Evolutionary conservation across 2,888 invertebrate species (phyloP), one percentile per base, ranked within the genome.

Genomic region (Pseudanteris insignis): DNA sequence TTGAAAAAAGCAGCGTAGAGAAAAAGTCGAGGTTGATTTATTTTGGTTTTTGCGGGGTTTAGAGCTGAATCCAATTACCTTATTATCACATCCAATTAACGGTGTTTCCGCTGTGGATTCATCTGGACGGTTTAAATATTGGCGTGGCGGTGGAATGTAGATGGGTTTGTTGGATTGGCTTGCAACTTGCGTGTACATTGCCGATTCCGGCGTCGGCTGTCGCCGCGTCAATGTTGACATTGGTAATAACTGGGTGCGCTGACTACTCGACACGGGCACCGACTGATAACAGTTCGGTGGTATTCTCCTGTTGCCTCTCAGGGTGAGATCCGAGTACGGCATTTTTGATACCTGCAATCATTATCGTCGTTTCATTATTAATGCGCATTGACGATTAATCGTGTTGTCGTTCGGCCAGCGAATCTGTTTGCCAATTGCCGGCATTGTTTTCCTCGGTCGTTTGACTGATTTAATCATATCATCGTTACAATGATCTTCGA

Each of bases 51-150:
- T 36, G 37, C 14, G 14, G 26, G 6, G 32, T 4, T 18, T 10
- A 5, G 9, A 40, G 34, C 14, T 44, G 30, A 60, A 64, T 64
- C 38, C 46, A 46, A 64, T 61, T 65, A 77, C 78, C 73, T 78
- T 77, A 73, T 74, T 77, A 69, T 78, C 78, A 66, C 76, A 75
- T 67, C 76, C 77, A 67, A 78, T 78, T 63, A 78, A 70, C 53
- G 78, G 78, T 68, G 78, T 78, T 67, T 78, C 77, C 50, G 71
- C 78, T 33, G 77, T 78, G 44, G 77, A 71, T 24, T 78, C 77
- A 64, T 78, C 77, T 25, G 65, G 51, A 33, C 74, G 71, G 63
- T 67, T 71, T 66, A 69, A 62, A 70, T 77, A 78, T 40, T 73
- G 76, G 64, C 73, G 76, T 9, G 76, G 76, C 26, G 78, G 77